These are phyloP conservation scores for Dermatophagoides farinae DNA, from an alignment of 1,140 invertebrate species.

Conservation along the genomic window DNA sequence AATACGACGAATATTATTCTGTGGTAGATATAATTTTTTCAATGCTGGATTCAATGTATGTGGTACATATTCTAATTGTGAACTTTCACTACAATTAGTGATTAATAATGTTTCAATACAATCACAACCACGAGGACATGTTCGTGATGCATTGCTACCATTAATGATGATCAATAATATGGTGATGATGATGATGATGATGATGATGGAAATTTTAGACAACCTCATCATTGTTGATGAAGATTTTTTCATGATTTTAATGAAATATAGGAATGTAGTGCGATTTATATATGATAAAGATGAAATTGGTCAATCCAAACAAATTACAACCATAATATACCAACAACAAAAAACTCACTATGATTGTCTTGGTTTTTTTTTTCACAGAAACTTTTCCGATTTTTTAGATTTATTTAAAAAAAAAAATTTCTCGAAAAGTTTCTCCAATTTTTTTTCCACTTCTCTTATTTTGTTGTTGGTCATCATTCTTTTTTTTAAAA, in stretches of 20 bases:
- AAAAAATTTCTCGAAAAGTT: no score
- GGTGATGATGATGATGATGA: background rate
- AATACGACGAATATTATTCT: constrained; percentile 68
- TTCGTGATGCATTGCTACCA: background rate
- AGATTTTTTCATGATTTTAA: background rate
- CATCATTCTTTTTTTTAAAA: no score
- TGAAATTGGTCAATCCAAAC: no score
- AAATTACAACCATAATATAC: no score
- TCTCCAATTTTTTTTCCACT: no score
- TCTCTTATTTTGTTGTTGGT: no score
- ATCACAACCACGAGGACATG: constrained; percentile 46
- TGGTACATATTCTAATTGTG: constrained; percentile 63
- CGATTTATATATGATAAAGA: no score
- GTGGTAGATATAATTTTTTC: constrained; percentile 55
- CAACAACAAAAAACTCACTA: no score
- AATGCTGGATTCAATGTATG: constrained; percentile 75
- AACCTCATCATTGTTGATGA: background rate
- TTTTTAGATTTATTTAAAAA: no score
- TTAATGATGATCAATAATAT: background rate
- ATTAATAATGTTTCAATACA: constrained; percentile 63
- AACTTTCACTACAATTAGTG: constrained; percentile 59
- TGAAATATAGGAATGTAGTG: no score
- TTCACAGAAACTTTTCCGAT: no score
- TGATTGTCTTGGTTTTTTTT: no score
- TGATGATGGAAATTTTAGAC: background rate